A percentile compares a stretch with the other conserved stretches of the same genome.
Conservation (phyloP, 2,888 invertebrate species). For the Dryocosmus kuriphilus region DNA sequence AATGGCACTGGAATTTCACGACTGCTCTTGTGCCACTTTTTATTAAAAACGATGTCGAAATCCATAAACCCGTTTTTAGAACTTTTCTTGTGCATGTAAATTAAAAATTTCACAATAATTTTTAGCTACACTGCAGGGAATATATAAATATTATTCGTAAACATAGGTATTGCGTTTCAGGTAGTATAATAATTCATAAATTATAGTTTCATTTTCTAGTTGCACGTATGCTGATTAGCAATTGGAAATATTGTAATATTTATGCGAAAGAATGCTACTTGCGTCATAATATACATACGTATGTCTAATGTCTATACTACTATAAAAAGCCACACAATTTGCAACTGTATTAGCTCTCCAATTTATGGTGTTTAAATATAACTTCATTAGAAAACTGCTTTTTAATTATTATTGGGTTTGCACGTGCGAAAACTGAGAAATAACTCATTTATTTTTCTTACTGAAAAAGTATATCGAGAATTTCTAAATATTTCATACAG, state of each 20-base stretch:
- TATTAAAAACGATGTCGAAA: conserved; percentile 2
- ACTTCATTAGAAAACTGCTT: not conserved
- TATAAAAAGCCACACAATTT: conserved; percentile 4
- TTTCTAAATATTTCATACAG: too few species aligned
- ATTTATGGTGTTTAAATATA: not conserved
- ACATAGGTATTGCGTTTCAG: not conserved
- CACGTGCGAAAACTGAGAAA: too few species aligned
- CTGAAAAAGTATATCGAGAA: too few species aligned
- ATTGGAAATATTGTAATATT: too few species aligned
- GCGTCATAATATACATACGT: conserved; percentile 9
- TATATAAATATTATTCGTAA: not conserved
- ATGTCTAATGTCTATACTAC: not conserved
- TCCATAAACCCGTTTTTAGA: conserved; percentile 7
- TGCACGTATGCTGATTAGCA: not conserved
- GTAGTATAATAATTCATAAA: not conserved
- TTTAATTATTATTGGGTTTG: too few species aligned
- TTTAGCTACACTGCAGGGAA: not conserved
- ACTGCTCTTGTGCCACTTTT: not conserved
- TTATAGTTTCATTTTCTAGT: conserved; percentile 10
- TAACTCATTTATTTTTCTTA: too few species aligned
- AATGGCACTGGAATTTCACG: conserved; percentile 18
- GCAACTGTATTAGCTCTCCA: not conserved
- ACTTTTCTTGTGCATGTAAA: not conserved
- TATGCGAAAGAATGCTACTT: conserved; percentile 11
- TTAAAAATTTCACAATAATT: not conserved